phyloP scores from a whole-genome alignment of 2,888 invertebrate species.

The Zonitis immaculata region DNA sequence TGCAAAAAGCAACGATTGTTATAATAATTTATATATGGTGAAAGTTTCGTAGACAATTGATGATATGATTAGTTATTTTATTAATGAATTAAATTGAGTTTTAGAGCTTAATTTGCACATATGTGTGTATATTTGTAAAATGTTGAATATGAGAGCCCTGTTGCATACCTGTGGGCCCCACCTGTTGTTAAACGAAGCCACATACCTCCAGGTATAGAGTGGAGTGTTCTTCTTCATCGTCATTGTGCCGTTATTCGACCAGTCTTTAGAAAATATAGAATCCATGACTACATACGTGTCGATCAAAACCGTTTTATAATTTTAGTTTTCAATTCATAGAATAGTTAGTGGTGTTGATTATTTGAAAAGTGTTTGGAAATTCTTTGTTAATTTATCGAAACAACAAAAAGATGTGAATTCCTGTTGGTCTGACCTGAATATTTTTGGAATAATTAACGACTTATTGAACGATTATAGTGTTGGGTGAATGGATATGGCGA shows the following conservation, averaged over 20 bases:
- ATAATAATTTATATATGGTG: background rate
- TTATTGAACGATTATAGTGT: too few relatives aligned
- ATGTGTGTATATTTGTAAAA: too few relatives aligned
- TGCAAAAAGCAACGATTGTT: background rate
- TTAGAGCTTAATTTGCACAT: too few relatives aligned
- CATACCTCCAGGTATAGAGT: constrained; percentile 17
- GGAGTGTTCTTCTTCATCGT: constrained; percentile 21
- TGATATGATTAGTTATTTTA: too few relatives aligned
- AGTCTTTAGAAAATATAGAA: constrained; percentile 28
- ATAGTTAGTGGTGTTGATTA: constrained; percentile 5
- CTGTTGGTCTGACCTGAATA: too few relatives aligned
- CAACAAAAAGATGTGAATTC: too few relatives aligned
- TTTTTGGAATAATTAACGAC: too few relatives aligned
- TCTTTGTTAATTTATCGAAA: too few relatives aligned
- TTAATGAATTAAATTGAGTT: too few relatives aligned
- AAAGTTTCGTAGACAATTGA: too few relatives aligned
- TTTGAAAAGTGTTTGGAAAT: background rate
- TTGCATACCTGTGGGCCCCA: constrained; percentile 19
- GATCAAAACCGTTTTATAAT: constrained; percentile 21
- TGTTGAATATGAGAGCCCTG: background rate
- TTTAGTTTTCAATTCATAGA: background rate
- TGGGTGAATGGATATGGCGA: too few relatives aligned
- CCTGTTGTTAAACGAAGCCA: constrained; percentile 20
- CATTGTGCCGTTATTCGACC: constrained; percentile 33
- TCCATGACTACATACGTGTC: constrained; percentile 10